Evolutionary conservation across 2,888 invertebrate genomes (phyloP).

Genomic region (Hemithea aestivaria): DNA sequence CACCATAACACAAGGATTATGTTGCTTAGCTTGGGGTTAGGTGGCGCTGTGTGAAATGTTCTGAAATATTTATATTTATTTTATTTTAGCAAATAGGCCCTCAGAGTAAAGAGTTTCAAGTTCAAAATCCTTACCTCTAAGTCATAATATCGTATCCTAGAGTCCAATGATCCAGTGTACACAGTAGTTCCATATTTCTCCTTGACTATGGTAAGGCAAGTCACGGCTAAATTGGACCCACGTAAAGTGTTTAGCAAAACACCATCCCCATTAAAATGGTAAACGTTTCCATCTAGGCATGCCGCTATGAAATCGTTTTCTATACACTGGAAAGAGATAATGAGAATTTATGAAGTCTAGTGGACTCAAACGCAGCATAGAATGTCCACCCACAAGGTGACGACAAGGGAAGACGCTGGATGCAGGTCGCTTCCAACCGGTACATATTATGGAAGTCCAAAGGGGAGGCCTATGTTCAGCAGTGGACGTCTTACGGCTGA

Average conservation of each 20-base stretch:
- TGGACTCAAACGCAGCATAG: not conserved
- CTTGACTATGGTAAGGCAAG: constrained; percentile 78
- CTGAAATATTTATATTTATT: no score
- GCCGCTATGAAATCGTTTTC: constrained; percentile 81
- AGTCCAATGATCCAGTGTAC: constrained; percentile 82
- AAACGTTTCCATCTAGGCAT: constrained; percentile 81
- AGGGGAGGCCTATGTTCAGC: no score
- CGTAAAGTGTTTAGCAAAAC: constrained; percentile 74
- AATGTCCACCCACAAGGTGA: no score
- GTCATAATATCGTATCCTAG: constrained; percentile 79
- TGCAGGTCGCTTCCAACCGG: no score
- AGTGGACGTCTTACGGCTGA: no score
- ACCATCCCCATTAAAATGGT: constrained; percentile 79
- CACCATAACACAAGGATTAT: no score
- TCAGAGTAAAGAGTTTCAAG: no score
- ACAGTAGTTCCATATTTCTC: constrained; percentile 71
- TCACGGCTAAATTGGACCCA: constrained; percentile 80
- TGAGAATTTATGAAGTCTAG: not conserved
- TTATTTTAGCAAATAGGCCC: no score
- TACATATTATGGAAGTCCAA: no score
- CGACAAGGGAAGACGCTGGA: no score
- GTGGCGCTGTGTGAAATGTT: no score
- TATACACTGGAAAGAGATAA: constrained; percentile 69
- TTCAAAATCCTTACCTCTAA: constrained; percentile 63
- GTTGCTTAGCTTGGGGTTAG: no score